A percentile compares a stretch with the other conserved stretches of the same genome.
These are phyloP conservation scores for Ceyx melanurus DNA, from an alignment of 2,113 vertebrate species.

Conservation along the genomic window DNA sequence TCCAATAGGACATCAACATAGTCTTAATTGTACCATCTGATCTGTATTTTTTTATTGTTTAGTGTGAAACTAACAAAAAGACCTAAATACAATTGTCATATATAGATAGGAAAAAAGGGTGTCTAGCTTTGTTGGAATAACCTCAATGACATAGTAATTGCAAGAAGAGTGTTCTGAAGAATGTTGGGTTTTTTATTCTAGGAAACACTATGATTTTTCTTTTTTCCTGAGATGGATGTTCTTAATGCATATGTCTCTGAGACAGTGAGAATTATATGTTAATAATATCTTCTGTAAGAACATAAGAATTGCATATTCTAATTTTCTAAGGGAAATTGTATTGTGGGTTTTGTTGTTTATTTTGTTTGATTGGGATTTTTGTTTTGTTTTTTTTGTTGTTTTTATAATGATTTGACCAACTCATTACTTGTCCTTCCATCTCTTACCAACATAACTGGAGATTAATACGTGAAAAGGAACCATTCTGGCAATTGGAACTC, in stretches of 20 bases:
- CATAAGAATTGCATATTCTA: accelerated
- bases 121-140: not conserved
- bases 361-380: not conserved
- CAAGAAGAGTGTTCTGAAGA: not conserved
- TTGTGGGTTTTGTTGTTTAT: not conserved
- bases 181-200: not conserved
- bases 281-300: not conserved
- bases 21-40: not conserved
- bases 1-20: not conserved
- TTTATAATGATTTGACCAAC: not conserved
- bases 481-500: not conserved
- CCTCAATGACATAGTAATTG: not conserved
- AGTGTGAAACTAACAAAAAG: not conserved
- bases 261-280: not conserved
- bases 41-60: not conserved
- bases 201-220: not conserved
- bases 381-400: not conserved
- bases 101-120: not conserved
- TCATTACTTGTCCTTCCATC: accelerated
- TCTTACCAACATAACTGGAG: not conserved
- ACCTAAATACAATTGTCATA: not conserved
- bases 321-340: not conserved
- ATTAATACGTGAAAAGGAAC: not conserved
- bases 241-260: accelerated
- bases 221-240: not conserved